Base-by-base conservation (phyloP, 1,140 invertebrate species). In the Eulimnadia texana region DNA sequence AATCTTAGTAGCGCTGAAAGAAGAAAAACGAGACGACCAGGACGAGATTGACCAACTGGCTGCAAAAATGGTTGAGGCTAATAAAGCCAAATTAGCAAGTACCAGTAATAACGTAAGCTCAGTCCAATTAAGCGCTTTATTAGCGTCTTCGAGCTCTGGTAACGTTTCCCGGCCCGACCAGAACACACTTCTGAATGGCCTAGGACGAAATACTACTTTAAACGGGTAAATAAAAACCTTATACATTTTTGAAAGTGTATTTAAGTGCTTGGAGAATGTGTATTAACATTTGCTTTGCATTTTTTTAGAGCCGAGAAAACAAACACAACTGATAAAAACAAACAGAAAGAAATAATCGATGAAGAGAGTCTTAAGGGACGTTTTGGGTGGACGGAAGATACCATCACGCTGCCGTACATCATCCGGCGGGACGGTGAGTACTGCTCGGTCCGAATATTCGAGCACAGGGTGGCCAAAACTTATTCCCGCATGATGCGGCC, bases 401-500 rank as follows among this genome's bases (percentile, higher is more conserved):
- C 6, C 11, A 64, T 42, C 13, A 23, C 86, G 72, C 85, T 96
- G 68, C 93, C 93, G 1, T 93, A 86, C 68, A 87, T 97, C 59
- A 82, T 86, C 66, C 80, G 92, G 10, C 80, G 80, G 13, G 81
- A 81, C 52, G 88, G 91, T 67, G 88, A 90, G 70, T 94, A 89
- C 72, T 89, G 90, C 71, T 85, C 90, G n/a, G 90, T 95, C 49
- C 79, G 90, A 33, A 93, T 95, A 79, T 84, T 93, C 50, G 92
- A 96, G 72, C 81, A 82, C 66, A 72, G 74, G 64, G 67, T 75
- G 10, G 63, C 56, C 64, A 67, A 54, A 42, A 59, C 85, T 78
- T 89, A 86, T 77, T 77, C 90, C 65, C 84, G 81, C 69, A 85
- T 83, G 68, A 74, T 91, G 42, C 84, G 89, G 72, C 82, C 84